Evolutionary conservation across 2,888 invertebrate genomes (phyloP), one percentile per base, ranked within the genome.

Genomic region (Baccha elongata): DNA sequence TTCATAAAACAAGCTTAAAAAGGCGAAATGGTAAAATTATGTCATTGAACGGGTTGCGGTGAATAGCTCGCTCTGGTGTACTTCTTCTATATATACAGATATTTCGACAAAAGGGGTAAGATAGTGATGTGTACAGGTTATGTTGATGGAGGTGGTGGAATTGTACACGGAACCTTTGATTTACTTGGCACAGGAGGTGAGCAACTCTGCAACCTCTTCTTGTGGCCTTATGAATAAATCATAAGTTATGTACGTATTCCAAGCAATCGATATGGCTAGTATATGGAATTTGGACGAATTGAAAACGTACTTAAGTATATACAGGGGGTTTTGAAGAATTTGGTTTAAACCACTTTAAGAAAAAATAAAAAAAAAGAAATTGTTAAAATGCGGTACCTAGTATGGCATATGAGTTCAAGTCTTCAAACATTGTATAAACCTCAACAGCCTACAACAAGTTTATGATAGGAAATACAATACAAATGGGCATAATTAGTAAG

Each of bases 201-300:
- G 10, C 15, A 19, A 35, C 17, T 48, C 29, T 10, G 17, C 35
- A 62, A 44, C 35, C 60, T 23, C 53, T 17, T 74, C 42, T 17
- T 52, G 32, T 29, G 44, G 44, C 44, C 64, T 71, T 44, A 78
- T 78, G 78, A 78, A 78, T 78, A 78, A 78, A 72, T 78, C 78
- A 78, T 65, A 55, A 55, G 69, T 26, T 23, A 55, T n/a, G 26
- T 23, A 32, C 8, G 32, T 21, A 53, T 13, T 17, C 0, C 13
- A 19, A 19, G 29, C 62, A 76, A 55, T 64, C 69, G 46, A 69
- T 76, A 64, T 4, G 40, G 13, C 17, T 8, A 71, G 46, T 26
- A 35, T 35, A 46, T 46, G 44, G 26, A 55, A 17, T 42, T 8
- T 17, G 17, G 19, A 29, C 7, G 60, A 29, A 17, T 3, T 1